Percentiles rank a stretch among this genome's conserved stretches.
Evolutionary conservation across 2,888 invertebrate species (phyloP).

Genomic region (Scaptomyza flava): DNA sequence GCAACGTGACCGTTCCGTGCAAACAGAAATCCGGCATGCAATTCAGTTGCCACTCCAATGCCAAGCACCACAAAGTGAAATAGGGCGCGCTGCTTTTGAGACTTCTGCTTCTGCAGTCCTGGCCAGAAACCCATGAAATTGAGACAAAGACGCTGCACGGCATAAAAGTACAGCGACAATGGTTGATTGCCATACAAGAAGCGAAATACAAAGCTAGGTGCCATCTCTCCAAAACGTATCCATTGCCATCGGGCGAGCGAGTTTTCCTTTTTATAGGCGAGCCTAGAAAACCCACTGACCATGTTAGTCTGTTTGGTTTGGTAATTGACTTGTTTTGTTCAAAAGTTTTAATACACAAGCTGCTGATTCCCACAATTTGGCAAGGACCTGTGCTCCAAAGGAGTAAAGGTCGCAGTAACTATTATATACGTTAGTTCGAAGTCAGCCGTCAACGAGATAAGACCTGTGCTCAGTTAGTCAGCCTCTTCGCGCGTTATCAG

Average conservation of each 20-base stretch:
- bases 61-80: constrained; percentile 61
- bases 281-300: too few species aligned
- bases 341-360: constrained; percentile 36
- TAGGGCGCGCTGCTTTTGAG: constrained; percentile 20
- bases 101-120: neutral
- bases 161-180: constrained; percentile 63
- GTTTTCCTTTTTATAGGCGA: constrained; percentile 5
- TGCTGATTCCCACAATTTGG: constrained; percentile 37
- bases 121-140: constrained; percentile 75
- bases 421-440: too few species aligned
- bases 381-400: neutral
- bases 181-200: constrained; percentile 57
- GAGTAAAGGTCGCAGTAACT: too few species aligned
- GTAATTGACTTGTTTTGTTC: constrained; percentile 61
- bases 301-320: neutral
- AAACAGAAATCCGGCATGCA: constrained; percentile 66
- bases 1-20: constrained; percentile 35
- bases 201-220: constrained; percentile 4
- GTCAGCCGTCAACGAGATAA: too few species aligned
- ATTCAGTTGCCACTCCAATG: constrained; percentile 72
- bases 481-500: too few species aligned
- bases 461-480: too few species aligned
- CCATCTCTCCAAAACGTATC: constrained; percentile 19
- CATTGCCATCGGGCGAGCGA: neutral
- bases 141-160: constrained; percentile 67